Base-by-base conservation (phyloP, 2,113 vertebrate genomes). In the Capreolus pygargus region DNA sequence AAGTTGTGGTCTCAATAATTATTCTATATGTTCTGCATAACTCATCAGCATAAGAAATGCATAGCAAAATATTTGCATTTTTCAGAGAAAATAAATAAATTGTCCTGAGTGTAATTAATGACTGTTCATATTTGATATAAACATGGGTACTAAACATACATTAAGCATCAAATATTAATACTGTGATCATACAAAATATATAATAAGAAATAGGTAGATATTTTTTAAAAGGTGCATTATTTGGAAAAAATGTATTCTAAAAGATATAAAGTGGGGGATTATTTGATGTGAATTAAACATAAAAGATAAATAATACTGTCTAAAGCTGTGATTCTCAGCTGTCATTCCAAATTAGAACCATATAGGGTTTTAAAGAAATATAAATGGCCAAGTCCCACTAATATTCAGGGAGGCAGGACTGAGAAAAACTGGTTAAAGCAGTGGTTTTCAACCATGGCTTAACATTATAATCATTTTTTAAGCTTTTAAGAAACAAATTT, bases 261-360 rank as follows among this genome's bases (percentile, higher is more conserved):
- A 91, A 93, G 14, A 87, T 27, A 57, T 13, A 89, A 83, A 64
- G 21, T 92, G 16, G 83, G 61, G 8, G 1, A 36, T 82, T 23
- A 94, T n/a, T 86, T 94, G 55, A 70, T 74, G 23, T 85, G 11
- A 97, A 79, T 10, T 90, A 93, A 94, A 85, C 89, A 36, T 50
- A 50, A 95, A 91, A 95, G 17, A 17, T 3, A 94, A 91, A 86
- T 52, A 78, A 55, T 36, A 61, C 8, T 54, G 11, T 86, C 33
- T 78, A 25, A 96, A 86, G 7, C 79, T 92, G 3, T 94, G 28
- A 90, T 89, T 95, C 16, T 89, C 10, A 76, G 30, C 6, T 58
- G 8, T 50, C 16, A 57, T 25, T 86, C 23, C 23, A 83, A 94
- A 79, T 95, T 33, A 78, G 30, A 89, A 92, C 55, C 36, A 83